Conservation (phyloP, 2,797 vertebrate species). For the Peromyscus aztecus region DNA sequence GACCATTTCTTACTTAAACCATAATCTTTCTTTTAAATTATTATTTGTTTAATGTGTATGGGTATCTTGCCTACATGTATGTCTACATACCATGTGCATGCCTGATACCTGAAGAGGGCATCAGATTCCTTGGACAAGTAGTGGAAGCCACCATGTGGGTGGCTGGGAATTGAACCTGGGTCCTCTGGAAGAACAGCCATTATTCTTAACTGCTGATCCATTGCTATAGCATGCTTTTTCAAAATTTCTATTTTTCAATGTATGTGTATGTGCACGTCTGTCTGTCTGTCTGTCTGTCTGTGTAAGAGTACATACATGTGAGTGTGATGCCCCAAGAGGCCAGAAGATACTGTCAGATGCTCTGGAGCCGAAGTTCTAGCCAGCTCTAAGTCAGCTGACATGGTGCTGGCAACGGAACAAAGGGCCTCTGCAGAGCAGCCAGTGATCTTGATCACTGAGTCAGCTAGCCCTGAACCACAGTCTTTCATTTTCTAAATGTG, state of each 20-base stretch:
- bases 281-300: neutral
- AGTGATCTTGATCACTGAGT: neutral
- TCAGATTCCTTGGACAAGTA: neutral
- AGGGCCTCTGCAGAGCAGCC: neutral
- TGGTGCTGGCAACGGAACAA: neutral
- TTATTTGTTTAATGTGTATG: neutral
- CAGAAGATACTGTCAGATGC: neutral
- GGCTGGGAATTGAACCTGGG: neutral
- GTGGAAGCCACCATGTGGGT: neutral
- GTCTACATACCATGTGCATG: neutral
- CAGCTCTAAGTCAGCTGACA: neutral
- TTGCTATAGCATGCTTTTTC: neutral
- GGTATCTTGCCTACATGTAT: neutral
- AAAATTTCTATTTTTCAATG: neutral
- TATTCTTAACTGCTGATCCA: neutral
- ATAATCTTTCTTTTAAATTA: neutral
- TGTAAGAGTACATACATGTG: neutral
- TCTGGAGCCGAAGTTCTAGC: neutral
- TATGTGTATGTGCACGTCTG: neutral
- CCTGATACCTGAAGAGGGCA: neutral
- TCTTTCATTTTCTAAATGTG: neutral
- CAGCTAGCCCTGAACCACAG: neutral
- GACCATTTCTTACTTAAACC: neutral
- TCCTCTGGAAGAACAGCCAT: neutral
- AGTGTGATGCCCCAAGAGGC: neutral